Evolutionary conservation across 2,113 vertebrate genomes (phyloP), one percentile per base, ranked within the genome.

Genomic region (Channa maculata): DNA sequence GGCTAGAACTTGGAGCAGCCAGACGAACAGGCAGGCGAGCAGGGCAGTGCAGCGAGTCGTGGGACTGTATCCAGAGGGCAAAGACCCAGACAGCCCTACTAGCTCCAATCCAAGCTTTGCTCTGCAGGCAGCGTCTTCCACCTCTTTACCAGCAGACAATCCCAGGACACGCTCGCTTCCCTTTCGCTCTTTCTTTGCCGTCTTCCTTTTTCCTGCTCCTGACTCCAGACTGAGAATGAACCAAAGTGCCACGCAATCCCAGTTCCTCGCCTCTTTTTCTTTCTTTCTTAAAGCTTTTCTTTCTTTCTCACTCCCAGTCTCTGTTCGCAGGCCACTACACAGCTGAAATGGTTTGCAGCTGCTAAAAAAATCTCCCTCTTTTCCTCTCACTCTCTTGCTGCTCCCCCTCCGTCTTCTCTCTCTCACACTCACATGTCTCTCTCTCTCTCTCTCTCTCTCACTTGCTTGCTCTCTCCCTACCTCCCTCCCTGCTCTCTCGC

Each of bases 261-360:
- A 77, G 84, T 66, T 89, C 84, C 82, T 88, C 86, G 77, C 86
- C 67, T 63, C 54, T 45, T 69, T 69, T 15, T 66, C 63, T 64
- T 57, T 61, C 72, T 73, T 24, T 50, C 46, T 74, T 50, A 38
- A 64, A 65, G 60, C 66, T 78, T 70, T 60, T 77, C 75, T 73
- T 59, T 60, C 54, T 79, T 53, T 70, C 78, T 85, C 85, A 75
- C 82, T 84, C 86, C 65, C 72, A 55, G 75, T 58, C 86, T 90
- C 90, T 87, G 85, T 92, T 90, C 89, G 91, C 87, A 86, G 77
- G 90, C 92, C 90, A 85, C 91, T 86, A 89, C 90, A 92, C 91
- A 92, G 91, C 92, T 92, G 88, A 95, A 95, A 95, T 95, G 94
- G 92, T 93, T 95, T 95, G 94, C 94, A 95, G 94, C 94, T 95